Evolutionary conservation across 2,888 invertebrate genomes (phyloP).

Genomic region (Lasioglossum calceatum): DNA sequence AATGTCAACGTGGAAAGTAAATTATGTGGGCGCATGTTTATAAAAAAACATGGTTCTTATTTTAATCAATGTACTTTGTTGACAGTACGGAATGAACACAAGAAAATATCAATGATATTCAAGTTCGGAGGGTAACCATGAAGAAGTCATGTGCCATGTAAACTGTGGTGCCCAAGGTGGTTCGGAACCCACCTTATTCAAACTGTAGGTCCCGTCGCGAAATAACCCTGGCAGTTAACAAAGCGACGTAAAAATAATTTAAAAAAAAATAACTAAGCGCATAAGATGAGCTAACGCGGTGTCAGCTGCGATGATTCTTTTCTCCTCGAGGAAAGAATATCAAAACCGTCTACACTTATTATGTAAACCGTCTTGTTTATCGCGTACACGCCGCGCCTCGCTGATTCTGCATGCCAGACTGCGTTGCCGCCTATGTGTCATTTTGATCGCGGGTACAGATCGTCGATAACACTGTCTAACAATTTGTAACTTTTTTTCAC

Average conservation of each 20-base stretch:
- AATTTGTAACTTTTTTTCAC: neutral
- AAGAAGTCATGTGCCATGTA: neutral
- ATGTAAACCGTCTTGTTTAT: slow-evolving; percentile 29
- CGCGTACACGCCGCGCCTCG: slow-evolving; percentile 17
- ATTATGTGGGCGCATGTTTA: neutral
- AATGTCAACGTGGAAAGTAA: neutral
- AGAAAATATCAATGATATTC: neutral
- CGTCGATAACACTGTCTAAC: neutral
- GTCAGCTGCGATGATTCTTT: neutral
- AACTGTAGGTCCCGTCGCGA: too few species aligned
- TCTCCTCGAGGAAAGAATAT: neutral
- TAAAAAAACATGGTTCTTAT: neutral
- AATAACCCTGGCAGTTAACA: too few species aligned
- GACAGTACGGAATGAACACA: neutral
- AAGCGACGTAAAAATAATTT: too few species aligned
- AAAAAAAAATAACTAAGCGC: too few species aligned
- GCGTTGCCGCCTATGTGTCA: slow-evolving; percentile 11
- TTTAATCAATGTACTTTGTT: neutral
- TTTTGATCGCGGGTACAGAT: neutral
- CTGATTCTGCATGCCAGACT: slow-evolving; percentile 19
- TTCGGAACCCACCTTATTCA: too few species aligned
- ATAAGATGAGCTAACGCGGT: neutral
- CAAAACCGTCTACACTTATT: slow-evolving; percentile 16
- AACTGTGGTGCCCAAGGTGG: too few species aligned
- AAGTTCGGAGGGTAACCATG: neutral